These are phyloP conservation scores for Zelostemma sp. DNA, from an alignment of 1,140 invertebrate genomes.

Conservation along the genomic window DNA sequence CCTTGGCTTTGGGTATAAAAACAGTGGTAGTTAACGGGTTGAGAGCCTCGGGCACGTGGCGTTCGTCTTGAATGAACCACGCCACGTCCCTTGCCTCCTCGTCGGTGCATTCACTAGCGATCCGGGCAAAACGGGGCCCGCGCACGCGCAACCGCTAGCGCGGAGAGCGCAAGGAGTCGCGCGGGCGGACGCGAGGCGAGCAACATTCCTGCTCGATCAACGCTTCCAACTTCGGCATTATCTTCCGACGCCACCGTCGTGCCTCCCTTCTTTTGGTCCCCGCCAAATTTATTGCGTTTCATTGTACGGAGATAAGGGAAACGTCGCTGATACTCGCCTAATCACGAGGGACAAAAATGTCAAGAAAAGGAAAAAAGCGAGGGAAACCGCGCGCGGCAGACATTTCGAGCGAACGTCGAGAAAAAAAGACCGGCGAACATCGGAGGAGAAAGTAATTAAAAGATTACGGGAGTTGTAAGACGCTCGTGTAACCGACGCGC, in stretches of 20 bases:
- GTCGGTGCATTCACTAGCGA: constrained; percentile 49
- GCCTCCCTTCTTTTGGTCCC: constrained; percentile 20
- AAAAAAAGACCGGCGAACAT: no score
- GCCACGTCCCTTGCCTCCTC: constrained; percentile 23
- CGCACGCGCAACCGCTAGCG: constrained; percentile 6
- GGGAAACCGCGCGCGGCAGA: no score
- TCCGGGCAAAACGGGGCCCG: constrained; percentile 17
- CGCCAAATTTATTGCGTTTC: constrained; percentile 34
- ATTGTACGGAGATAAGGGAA: constrained; percentile 8
- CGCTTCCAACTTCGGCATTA: constrained; percentile 57
- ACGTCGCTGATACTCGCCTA: no score
- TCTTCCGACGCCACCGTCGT: constrained; percentile 24
- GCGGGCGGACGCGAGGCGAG: constrained; percentile 61
- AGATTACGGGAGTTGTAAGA: constrained; percentile 18
- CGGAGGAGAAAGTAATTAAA: constrained; percentile 8
- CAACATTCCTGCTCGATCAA: constrained; percentile 63
- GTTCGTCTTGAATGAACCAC: constrained; percentile 63
- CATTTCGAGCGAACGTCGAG: no score
- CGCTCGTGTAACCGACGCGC: constrained; percentile 20
- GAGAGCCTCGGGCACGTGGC: constrained; percentile 66
- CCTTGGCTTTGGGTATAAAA: constrained; percentile 43
- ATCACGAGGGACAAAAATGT: no score
- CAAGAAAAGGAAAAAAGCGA: no score
- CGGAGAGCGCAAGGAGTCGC: not conserved
- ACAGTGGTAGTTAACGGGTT: constrained; percentile 55